These are phyloP conservation scores for Spinibarbus caldwelli DNA, from an alignment of 2,797 vertebrate genomes.

Conservation along the genomic window DNA sequence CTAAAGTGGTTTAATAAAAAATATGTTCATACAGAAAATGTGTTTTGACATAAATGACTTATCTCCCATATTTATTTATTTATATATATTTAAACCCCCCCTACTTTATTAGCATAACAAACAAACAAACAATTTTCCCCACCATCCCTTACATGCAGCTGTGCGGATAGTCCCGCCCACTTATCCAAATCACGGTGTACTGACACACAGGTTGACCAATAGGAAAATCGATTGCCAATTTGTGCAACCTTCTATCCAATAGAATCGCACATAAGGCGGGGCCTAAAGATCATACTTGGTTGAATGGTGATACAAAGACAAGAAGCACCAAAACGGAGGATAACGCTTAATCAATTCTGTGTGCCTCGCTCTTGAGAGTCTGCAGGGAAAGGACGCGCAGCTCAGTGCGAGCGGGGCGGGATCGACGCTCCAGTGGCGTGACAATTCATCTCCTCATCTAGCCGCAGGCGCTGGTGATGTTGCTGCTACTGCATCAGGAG, in stretches of 20 bases:
- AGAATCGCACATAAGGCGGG: constrained; percentile 65
- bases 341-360: constrained; percentile 58
- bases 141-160: constrained; percentile 3
- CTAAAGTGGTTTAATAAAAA: neutral
- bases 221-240: constrained; percentile 59
- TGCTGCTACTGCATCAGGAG: constrained; percentile 47
- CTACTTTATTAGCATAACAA: neutral
- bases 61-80: too few species aligned
- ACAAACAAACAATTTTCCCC: neutral
- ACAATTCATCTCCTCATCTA: neutral
- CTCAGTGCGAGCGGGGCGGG: neutral
- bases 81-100: neutral
- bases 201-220: constrained; percentile 72
- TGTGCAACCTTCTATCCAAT: constrained; percentile 67
- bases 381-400: constrained; percentile 33
- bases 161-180: constrained; percentile 63
- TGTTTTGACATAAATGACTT: neutral
- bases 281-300: constrained; percentile 78
- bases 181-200: constrained; percentile 57
- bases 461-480: constrained; percentile 30
- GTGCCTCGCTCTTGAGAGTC: constrained; percentile 2
- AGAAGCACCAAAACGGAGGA: constrained; percentile 65
- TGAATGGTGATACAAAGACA: constrained; percentile 74
- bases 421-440: constrained; percentile 24
- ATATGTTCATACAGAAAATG: neutral